Evolutionary conservation across 2,797 vertebrate species (phyloP).

Genomic region (Emys orbicularis): DNA sequence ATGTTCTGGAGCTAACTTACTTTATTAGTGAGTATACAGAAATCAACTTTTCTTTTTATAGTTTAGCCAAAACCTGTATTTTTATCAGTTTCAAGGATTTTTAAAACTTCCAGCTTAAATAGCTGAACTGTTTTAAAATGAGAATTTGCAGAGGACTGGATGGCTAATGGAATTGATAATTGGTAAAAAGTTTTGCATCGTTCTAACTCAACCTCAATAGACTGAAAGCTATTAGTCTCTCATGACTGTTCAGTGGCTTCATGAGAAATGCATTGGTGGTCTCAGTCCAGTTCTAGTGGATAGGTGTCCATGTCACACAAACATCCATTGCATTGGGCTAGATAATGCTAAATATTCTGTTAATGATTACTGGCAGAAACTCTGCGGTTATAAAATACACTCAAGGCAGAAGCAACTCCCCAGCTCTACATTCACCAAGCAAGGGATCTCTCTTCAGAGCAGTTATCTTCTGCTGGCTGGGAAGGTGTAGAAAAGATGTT

Average conservation of each 20-base stretch:
- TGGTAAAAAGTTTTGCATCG: neutral
- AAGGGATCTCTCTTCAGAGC: neutral
- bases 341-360: neutral
- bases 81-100: slow-evolving; percentile 6
- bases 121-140: neutral
- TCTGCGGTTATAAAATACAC: neutral
- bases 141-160: neutral
- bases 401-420: neutral
- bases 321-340: neutral
- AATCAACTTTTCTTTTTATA: slow-evolving; percentile 7
- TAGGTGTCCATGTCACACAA: slow-evolving; percentile 3
- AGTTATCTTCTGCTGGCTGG: neutral
- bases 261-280: neutral
- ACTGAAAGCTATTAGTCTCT: neutral
- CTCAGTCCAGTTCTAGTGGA: neutral
- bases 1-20: neutral
- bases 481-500: slow-evolving; percentile 6
- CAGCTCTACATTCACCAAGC: neutral
- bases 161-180: neutral
- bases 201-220: neutral
- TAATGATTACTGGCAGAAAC: slow-evolving; percentile 6
- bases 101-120: neutral
- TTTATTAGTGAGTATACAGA: slow-evolving; percentile 4
- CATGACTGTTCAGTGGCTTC: neutral
- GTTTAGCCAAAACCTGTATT: slow-evolving; percentile 3